Base-by-base conservation (phyloP, 2,888 invertebrate species). In the Helobdella robusta region DNA sequence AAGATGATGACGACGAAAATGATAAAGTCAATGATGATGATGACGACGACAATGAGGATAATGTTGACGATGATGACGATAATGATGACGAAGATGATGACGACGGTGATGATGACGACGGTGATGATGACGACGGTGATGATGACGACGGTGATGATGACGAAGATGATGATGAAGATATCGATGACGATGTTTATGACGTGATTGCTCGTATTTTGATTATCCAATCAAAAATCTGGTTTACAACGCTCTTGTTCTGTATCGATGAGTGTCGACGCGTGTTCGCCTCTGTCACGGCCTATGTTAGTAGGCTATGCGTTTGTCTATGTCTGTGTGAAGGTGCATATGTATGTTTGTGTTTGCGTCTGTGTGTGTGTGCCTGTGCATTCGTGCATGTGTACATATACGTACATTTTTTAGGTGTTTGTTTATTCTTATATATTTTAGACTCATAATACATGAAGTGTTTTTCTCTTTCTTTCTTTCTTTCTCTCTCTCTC, bases 221-320 rank as follows among this genome's bases (percentile, higher is more conserved):
- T n/a, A n/a, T n/a, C n/a, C n/a, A n/a, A n/a, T n/a, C n/a, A n/a
- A n/a, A n/a, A n/a, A n/a, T n/a, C n/a, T n/a, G n/a, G n/a, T n/a
- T n/a, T n/a, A n/a, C n/a, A n/a, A n/a, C n/a, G n/a, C n/a, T n/a
- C n/a, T n/a, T n/a, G n/a, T n/a, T 40, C 11, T 40, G 44, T 40
- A n/a, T 40, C 11, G 11, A n/a, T 40, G 44, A 15, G 44, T 40
- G 44, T 40, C 11, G 11, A n/a, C n/a, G 44, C n/a, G 44, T 40
- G 44, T 40, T 50, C 54, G 61, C n/a, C 54, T 61, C 54, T 61
- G 61, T 58, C 54, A 58, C 54, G 52, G 61, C n/a, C 54, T 61
- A 52, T 61, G 61, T 58, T 6, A 28, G 59, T 18, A 32, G 32
- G 25, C 11, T 40, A 20, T 52, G 52, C 20, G 23, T 52, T 11